A percentile compares a stretch with the other conserved stretches of the same genome.
These are phyloP conservation scores for Aporrectodea caliginosa DNA, from an alignment of 1,140 invertebrate genomes.

Conservation along the genomic window DNA sequence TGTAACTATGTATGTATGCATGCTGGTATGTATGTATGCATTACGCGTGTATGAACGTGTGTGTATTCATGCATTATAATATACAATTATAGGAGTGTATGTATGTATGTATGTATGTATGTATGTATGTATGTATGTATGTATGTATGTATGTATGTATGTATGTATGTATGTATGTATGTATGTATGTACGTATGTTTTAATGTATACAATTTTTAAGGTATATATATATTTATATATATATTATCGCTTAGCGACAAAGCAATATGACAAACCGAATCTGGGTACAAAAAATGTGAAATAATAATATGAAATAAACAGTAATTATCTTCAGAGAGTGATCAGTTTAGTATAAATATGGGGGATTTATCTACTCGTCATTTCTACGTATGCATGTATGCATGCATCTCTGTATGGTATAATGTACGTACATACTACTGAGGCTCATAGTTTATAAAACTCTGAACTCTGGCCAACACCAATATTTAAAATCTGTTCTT, in stretches of 20 bases:
- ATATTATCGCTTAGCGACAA: not conserved
- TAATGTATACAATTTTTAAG: not conserved
- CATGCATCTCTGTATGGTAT: not conserved
- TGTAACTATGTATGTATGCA: slow-evolving; percentile 23
- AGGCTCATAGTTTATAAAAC: not conserved
- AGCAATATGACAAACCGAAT: not conserved
- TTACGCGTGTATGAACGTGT: slow-evolving; percentile 17
- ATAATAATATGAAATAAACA: not conserved
- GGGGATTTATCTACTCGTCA: not conserved
- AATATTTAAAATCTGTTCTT: too few relatives aligned
- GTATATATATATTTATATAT: not conserved
- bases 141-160: slow-evolving; percentile 5
- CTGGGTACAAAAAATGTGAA: not conserved
- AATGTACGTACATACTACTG: not conserved
- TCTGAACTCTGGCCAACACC: too few relatives aligned
- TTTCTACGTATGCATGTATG: not conserved
- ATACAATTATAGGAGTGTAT: slow-evolving; percentile 17
- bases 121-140: slow-evolving; percentile 7
- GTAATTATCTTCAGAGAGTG: not conserved
- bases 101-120: slow-evolving; percentile 6
- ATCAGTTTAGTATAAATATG: too few relatives aligned
- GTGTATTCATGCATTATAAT: not conserved
- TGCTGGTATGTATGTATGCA: slow-evolving; percentile 21
- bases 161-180: not conserved
- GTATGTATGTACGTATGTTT: not conserved